These are phyloP conservation scores for Drosophila rufa DNA, from an alignment of 1,140 invertebrate species.

Conservation along the genomic window DNA sequence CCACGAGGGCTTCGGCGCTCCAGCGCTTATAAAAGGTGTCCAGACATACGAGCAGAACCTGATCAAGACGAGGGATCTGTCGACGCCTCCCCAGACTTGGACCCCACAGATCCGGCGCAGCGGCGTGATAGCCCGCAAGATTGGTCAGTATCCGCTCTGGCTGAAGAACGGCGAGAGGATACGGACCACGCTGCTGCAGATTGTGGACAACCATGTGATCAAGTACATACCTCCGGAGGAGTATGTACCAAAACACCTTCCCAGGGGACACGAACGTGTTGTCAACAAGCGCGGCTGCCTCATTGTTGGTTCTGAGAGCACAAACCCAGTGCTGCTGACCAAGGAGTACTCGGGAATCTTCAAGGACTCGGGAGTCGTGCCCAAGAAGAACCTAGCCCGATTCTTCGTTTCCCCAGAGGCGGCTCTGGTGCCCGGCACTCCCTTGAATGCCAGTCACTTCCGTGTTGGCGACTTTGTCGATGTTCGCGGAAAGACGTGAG, in stretches of 20 bases:
- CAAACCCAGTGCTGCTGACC: constrained; percentile 94
- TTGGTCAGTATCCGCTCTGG: constrained; percentile 97
- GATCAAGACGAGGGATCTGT: constrained; percentile 86
- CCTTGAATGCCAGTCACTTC: constrained; percentile 95
- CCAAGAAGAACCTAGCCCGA: constrained; percentile 93
- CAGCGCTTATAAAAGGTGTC: constrained; percentile 84
- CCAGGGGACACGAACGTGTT: constrained; percentile 68
- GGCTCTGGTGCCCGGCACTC: constrained; percentile 94
- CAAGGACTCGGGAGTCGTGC: constrained; percentile 93
- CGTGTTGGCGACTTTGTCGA: constrained; percentile 96
- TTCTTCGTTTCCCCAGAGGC: constrained; percentile 96
- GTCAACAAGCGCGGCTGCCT: constrained; percentile 88
- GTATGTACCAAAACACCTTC: constrained; percentile 87
- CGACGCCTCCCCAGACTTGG: constrained; percentile 88
- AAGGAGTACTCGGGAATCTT: constrained; percentile 96
- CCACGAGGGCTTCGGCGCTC: constrained; percentile 87
- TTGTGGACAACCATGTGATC: constrained; percentile 98
- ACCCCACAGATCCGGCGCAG: constrained; percentile 88
- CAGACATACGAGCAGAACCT: constrained; percentile 85
- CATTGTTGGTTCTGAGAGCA: constrained; percentile 95
- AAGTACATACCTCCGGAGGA: constrained; percentile 95
- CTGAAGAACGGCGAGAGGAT: constrained; percentile 93
- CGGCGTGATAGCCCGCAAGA: constrained; percentile 96
- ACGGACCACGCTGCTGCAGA: constrained; percentile 93
- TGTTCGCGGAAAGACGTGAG: constrained; percentile 96